Evolutionary conservation across 2,797 vertebrate species (phyloP).

Genomic region (Brotula barbata): DNA sequence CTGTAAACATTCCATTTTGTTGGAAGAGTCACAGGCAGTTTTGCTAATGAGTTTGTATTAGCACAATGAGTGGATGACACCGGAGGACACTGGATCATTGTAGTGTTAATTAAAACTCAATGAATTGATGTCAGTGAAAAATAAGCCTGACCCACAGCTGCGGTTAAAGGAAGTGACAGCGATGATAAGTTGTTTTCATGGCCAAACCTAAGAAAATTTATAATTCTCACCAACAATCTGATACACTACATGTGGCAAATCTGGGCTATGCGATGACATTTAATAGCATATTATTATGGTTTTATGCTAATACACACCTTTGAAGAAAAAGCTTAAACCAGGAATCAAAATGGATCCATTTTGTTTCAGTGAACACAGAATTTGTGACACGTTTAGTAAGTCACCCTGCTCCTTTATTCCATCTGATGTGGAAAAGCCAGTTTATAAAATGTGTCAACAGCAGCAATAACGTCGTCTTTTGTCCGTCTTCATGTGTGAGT

Average conservation of each 20-base stretch:
- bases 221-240: constrained; percentile 33
- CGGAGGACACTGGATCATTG: constrained; percentile 63
- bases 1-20: constrained; percentile 34
- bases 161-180: constrained; percentile 28
- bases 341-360: too few species aligned
- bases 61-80: constrained; percentile 53
- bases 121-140: constrained; percentile 62
- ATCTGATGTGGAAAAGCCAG: constrained; percentile 25
- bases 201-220: constrained; percentile 20
- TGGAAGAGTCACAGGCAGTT: constrained; percentile 32
- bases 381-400: too few species aligned
- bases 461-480: constrained; percentile 54
- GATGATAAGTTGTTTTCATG: constrained; percentile 38
- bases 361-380: too few species aligned
- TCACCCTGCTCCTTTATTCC: constrained; percentile 32
- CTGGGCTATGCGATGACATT: too few species aligned
- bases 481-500: constrained; percentile 48
- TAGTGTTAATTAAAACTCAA: constrained; percentile 67
- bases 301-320: too few species aligned
- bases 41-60: constrained; percentile 57
- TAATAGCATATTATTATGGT: too few species aligned
- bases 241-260: constrained; percentile 34
- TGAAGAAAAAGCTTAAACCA: too few species aligned
- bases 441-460: constrained; percentile 56
- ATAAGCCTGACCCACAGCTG: constrained; percentile 56